phyloP scores from a whole-genome alignment of 2,888 invertebrate species.

The Himalopsyche tibetana region DNA sequence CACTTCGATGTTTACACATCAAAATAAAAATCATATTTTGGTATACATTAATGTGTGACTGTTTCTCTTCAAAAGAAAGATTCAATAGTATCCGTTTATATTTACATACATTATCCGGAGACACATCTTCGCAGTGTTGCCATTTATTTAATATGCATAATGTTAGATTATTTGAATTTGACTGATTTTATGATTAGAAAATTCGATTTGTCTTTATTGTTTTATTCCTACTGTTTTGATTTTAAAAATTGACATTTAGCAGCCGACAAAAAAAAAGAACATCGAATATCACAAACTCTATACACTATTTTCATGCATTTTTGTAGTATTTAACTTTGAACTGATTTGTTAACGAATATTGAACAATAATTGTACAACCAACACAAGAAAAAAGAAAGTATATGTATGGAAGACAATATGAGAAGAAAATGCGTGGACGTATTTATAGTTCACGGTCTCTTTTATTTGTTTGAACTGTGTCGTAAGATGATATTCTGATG shows the following conservation, averaged over 20 bases:
- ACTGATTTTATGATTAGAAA: not conserved
- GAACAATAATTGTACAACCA: not conserved
- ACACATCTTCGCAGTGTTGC: too few species aligned
- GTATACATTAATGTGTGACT: too few species aligned
- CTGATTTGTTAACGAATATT: not conserved
- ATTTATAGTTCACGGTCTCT: slow-evolving; percentile 15
- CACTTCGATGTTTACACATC: too few species aligned
- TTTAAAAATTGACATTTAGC: not conserved
- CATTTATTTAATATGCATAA: too few species aligned
- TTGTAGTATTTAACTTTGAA: not conserved
- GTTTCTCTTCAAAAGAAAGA: too few species aligned
- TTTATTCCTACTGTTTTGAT: not conserved
- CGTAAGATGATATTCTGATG: slow-evolving; percentile 2
- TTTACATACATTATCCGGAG: too few species aligned
- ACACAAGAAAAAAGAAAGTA: not conserved
- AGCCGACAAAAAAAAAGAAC: too few species aligned
- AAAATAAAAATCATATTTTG: too few species aligned
- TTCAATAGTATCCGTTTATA: too few species aligned
- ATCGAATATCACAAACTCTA: not conserved
- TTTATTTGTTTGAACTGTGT: not conserved
- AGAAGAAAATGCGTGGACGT: not conserved
- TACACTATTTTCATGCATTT: not conserved
- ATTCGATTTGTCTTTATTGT: not conserved
- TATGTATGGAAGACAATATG: not conserved
- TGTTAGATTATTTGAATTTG: too few species aligned